These are phyloP conservation scores for Drosophila busckii DNA, from an alignment of 1,140 invertebrate genomes.

Conservation along the genomic window DNA sequence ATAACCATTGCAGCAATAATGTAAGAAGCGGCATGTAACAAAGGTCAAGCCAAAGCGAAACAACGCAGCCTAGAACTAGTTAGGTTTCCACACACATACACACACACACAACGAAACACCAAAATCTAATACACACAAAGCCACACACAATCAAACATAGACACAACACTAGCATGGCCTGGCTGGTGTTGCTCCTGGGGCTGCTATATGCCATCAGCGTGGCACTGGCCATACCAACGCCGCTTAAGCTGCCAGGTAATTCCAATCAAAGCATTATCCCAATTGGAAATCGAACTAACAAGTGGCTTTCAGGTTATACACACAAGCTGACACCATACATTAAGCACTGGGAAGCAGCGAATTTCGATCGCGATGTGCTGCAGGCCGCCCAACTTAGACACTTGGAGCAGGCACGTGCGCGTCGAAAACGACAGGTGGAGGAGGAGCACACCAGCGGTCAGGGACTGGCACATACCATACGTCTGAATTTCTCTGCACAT, in stretches of 20 bases:
- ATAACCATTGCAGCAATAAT: slow-evolving; percentile 51
- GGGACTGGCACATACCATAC: slow-evolving; percentile 73
- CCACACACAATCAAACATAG: slow-evolving; percentile 8
- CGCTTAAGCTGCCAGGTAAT: slow-evolving; percentile 72
- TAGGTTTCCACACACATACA: slow-evolving; percentile 54
- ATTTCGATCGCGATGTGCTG: slow-evolving; percentile 68
- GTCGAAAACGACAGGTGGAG: slow-evolving; percentile 69
- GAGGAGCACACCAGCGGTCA: slow-evolving; percentile 54
- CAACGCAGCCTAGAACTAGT: slow-evolving; percentile 66
- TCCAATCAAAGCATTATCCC: slow-evolving; percentile 4
- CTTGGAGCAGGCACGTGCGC: slow-evolving; percentile 68
- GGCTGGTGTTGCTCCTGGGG: slow-evolving; percentile 65
- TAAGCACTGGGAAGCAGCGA: slow-evolving; percentile 76
- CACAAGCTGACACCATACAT: slow-evolving; percentile 75
- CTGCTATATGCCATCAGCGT: slow-evolving; percentile 62
- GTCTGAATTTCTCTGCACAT: slow-evolving; percentile 78
- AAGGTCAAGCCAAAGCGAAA: slow-evolving; percentile 52
- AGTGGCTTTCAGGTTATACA: slow-evolving; percentile 57
- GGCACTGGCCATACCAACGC: slow-evolving; percentile 66
- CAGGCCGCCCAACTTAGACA: slow-evolving; percentile 70
- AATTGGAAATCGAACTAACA: too few relatives aligned
- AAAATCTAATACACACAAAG: slow-evolving; percentile 10
- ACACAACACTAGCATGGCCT: slow-evolving; percentile 53
- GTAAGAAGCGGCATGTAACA: slow-evolving; percentile 48
- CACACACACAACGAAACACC: slow-evolving; percentile 11